Evolutionary conservation across 2,797 vertebrate species (phyloP).

Genomic region (Leuciscus waleckii): DNA sequence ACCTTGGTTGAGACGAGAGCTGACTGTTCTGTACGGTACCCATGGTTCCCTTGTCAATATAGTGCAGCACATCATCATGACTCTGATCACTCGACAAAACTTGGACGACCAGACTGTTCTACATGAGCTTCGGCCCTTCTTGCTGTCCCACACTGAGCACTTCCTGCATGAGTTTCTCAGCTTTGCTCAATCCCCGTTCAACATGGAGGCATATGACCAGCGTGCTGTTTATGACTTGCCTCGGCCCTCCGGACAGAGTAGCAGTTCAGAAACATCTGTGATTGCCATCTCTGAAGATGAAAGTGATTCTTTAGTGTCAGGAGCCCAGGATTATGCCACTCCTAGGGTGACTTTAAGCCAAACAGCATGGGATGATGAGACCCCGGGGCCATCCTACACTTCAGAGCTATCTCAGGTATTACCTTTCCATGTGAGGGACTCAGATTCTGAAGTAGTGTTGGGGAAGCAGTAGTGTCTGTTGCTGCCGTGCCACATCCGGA

Average conservation of each 20-base stretch:
- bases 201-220: slow-evolving; percentile 92
- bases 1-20: slow-evolving; percentile 92
- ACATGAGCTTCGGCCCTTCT: slow-evolving; percentile 88
- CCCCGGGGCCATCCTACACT: slow-evolving; percentile 93
- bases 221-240: slow-evolving; percentile 91
- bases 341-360: slow-evolving; percentile 75
- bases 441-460: slow-evolving; percentile 82
- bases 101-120: slow-evolving; percentile 87
- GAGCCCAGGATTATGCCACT: slow-evolving; percentile 67
- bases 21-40: slow-evolving; percentile 87
- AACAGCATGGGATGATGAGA: slow-evolving; percentile 94
- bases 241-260: slow-evolving; percentile 84
- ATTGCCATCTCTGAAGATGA: slow-evolving; percentile 92
- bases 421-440: slow-evolving; percentile 78
- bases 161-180: slow-evolving; percentile 94
- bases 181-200: slow-evolving; percentile 92
- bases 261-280: slow-evolving; percentile 85
- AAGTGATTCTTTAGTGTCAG: slow-evolving; percentile 69
- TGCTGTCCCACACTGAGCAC: slow-evolving; percentile 90
- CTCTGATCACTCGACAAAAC: slow-evolving; percentile 87
- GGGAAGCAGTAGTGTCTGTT: slow-evolving; percentile 69
- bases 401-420: slow-evolving; percentile 74
- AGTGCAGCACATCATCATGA: slow-evolving; percentile 93
- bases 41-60: slow-evolving; percentile 91
- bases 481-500: slow-evolving; percentile 46